Base-by-base conservation (phyloP, 2,888 invertebrate genomes). In the Phengaris alcon region DNA sequence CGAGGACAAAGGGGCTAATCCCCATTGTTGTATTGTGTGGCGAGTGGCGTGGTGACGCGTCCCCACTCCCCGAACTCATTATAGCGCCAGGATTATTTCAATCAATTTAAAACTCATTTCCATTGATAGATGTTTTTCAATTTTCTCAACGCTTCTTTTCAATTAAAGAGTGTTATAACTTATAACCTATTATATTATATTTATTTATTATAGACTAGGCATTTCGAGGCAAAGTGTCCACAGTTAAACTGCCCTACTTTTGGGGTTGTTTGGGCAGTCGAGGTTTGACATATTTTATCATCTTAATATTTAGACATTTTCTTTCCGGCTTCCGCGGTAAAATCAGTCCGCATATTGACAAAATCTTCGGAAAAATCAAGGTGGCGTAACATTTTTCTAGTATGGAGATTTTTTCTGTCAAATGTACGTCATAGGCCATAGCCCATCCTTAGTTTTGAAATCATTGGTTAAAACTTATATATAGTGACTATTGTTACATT, bases 91-190 rank as follows among this genome's bases (percentile, higher is more conserved):
- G 72, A 72, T 72, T 48, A 48, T 69, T 72, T 72, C 72, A 52
- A 72, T 72, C 35, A 72, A 72, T 72, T 72, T 13, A 52, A 54
- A 54, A 72, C 35, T 72, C 72, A 72, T 72, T 69, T n/a, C 72
- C 12, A 70, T 70, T 48, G 70, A 72, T 52, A 72, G 52, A 72
- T 64, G 64, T 35, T 64, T 64, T 64, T 64, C 64, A 64, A 64
- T 64, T 64, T 64, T 35, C 64, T 64, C 44, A 35, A 6, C 15
- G 64, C 35, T 64, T 64, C 59, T 64, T 64, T 64, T 64, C 64
- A 64, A 64, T 64, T 64, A 44, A 64, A 35, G 64, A 64, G 64
- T 44, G 64, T 64, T 64, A 48, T 4, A 59, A 59, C 59, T n/a
- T n/a, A n/a, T n/a, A n/a, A n/a, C n/a, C n/a, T n/a, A n/a, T n/a